A percentile compares a stretch with the other conserved stretches of the same genome.
Conservation (phyloP, 2,113 vertebrate species). For the Carettochelys insculpta region DNA sequence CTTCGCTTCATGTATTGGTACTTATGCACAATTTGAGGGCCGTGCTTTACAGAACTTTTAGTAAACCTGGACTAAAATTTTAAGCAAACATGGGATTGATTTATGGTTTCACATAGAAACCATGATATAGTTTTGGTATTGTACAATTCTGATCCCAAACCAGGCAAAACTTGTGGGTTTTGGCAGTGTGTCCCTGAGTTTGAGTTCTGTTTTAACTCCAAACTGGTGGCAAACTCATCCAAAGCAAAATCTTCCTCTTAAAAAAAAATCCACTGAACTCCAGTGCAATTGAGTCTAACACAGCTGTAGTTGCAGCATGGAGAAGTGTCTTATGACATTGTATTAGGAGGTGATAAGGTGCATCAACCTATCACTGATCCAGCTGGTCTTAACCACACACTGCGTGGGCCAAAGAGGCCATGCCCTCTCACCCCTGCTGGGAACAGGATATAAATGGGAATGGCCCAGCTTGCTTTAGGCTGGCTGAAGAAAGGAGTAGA, state of each 20-base stretch:
- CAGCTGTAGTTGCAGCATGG: neutral
- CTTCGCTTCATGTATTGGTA: constrained; percentile 3
- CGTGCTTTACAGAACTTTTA: constrained; percentile 39
- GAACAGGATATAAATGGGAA: neutral
- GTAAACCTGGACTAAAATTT: constrained; percentile 50
- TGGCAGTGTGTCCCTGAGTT: constrained; percentile 55
- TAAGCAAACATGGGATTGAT: constrained; percentile 67
- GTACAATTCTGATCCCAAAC: constrained; percentile 51
- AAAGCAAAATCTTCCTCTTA: neutral
- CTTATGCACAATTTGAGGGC: constrained; percentile 15
- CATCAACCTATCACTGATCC: neutral
- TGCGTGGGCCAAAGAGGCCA: neutral
- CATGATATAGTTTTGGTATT: constrained; percentile 59
- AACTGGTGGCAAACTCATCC: constrained; percentile 38
- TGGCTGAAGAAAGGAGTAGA: neutral
- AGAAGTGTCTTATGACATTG: neutral
- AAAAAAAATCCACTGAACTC: neutral
- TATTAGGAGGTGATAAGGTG: neutral
- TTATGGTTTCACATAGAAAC: constrained; percentile 65
- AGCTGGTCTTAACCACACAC: neutral
- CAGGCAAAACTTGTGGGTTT: constrained; percentile 54
- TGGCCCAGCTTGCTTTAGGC: neutral
- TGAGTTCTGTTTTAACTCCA: constrained; percentile 24
- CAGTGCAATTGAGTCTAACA: neutral
- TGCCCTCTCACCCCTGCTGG: neutral